These are phyloP conservation scores for Nyctereutes procyonoides DNA, from an alignment of 2,113 vertebrate genomes.

Conservation along the genomic window DNA sequence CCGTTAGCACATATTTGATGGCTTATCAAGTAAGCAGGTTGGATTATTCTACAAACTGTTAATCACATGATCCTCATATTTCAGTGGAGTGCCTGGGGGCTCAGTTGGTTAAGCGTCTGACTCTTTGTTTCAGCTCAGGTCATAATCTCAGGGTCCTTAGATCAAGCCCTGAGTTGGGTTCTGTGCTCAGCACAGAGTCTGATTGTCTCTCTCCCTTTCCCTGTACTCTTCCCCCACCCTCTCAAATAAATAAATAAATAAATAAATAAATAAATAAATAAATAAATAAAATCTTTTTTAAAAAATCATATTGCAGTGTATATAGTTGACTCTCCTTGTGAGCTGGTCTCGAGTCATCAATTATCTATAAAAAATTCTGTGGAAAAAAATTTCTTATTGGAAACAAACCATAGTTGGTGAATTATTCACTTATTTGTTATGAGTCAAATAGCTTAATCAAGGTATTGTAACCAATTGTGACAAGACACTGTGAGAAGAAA, in stretches of 20 bases:
- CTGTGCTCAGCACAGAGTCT: neutral
- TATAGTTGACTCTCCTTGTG: neutral
- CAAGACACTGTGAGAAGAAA: neutral
- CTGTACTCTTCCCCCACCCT: neutral
- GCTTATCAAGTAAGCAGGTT: neutral
- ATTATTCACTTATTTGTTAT: conserved; percentile 19
- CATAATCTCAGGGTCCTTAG: neutral
- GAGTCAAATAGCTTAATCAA: neutral
- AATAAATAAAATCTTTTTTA: neutral
- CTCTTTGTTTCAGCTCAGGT: neutral
- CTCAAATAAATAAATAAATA: neutral
- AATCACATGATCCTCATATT: conserved; percentile 37
- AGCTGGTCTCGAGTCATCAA: neutral
- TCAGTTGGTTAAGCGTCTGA: neutral
- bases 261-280: neutral
- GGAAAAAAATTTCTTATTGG: neutral
- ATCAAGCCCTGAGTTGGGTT: neutral
- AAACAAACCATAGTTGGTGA: conserved; percentile 13
- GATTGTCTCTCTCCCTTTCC: neutral
- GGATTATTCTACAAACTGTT: conserved; percentile 22
- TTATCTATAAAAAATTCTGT: conserved; percentile 17
- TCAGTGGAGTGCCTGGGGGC: neutral
- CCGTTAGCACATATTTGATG: neutral
- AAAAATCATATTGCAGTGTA: conserved; percentile 16
- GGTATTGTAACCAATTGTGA: neutral